These are phyloP conservation scores for Gymnothorax javanicus DNA, from an alignment of 2,797 vertebrate genomes.

Conservation along the genomic window DNA sequence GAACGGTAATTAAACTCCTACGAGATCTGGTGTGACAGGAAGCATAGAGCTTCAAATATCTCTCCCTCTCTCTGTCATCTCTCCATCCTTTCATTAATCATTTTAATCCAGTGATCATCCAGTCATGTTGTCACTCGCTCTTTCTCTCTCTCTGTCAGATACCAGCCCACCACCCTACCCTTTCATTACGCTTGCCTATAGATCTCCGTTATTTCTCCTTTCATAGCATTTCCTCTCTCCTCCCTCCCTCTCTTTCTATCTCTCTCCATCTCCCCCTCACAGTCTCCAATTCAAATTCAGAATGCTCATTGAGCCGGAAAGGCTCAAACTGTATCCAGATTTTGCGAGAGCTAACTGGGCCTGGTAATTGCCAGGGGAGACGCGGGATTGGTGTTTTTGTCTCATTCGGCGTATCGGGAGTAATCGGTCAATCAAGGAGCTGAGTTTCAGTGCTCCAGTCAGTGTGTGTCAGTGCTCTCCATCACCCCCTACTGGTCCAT, in stretches of 20 bases:
- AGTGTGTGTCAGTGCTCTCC: too few species aligned
- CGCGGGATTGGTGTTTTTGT: too few species aligned
- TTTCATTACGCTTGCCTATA: slow-evolving; percentile 1
- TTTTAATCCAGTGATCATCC: slow-evolving; percentile 1
- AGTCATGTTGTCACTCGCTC: slow-evolving; percentile 29
- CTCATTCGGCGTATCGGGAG: too few species aligned
- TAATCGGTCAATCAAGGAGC: too few species aligned
- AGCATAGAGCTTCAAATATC: neutral
- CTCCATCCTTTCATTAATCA: neutral
- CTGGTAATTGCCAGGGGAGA: neutral
- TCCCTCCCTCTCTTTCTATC: neutral
- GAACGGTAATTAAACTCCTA: too few species aligned
- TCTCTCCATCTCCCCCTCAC: neutral
- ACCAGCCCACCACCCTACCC: neutral
- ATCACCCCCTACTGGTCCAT: too few species aligned
- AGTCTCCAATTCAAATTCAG: neutral
- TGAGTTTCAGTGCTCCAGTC: too few species aligned
- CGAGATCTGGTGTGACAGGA: too few species aligned
- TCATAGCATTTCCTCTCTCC: neutral
- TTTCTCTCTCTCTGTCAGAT: slow-evolving; percentile 47
- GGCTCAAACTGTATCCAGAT: too few species aligned
- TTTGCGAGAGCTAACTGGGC: too few species aligned
- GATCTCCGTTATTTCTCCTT: slow-evolving; percentile 28
- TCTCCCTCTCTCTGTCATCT: slow-evolving; percentile 47
- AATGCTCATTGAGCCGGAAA: too few species aligned